Evolutionary conservation across 1,140 invertebrate species (phyloP).

Genomic region (Sinonovacula constricta): DNA sequence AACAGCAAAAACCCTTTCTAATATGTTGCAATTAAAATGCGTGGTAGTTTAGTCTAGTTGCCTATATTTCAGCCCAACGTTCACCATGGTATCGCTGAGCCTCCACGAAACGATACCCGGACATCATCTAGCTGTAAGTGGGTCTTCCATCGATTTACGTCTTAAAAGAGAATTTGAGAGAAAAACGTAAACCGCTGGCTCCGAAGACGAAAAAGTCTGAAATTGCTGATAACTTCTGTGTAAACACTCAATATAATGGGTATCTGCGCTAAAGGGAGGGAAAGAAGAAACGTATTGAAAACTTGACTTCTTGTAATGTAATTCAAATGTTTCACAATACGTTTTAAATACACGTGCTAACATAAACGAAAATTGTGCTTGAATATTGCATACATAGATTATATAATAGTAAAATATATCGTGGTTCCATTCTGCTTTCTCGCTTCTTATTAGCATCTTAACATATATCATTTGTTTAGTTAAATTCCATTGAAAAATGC

Average conservation of each 20-base stretch:
- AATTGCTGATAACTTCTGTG: background rate
- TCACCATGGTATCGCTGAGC: constrained; percentile 34
- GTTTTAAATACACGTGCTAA: too few species aligned
- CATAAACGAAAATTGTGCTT: too few species aligned
- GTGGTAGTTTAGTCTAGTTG: too few species aligned
- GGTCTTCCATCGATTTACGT: background rate
- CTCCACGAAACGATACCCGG: constrained; percentile 78
- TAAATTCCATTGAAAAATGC: too few species aligned
- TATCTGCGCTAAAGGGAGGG: background rate
- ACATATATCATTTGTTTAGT: too few species aligned
- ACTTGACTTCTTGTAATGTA: background rate
- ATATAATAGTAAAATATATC: too few species aligned
- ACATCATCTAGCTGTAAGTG: constrained; percentile 68
- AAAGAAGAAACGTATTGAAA: background rate
- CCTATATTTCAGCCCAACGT: constrained; percentile 30
- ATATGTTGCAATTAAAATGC: too few species aligned
- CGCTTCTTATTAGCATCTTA: too few species aligned
- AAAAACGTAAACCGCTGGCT: background rate
- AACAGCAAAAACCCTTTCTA: too few species aligned
- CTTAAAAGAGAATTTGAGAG: background rate
- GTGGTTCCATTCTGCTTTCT: too few species aligned
- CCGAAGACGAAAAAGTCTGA: background rate
- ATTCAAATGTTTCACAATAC: too few species aligned
- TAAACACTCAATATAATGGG: background rate
- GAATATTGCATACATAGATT: too few species aligned